Percentiles rank a stretch among this genome's conserved stretches.
phyloP scores from a whole-genome alignment of 23 tunicate species.

The Diplosoma virens region DNA sequence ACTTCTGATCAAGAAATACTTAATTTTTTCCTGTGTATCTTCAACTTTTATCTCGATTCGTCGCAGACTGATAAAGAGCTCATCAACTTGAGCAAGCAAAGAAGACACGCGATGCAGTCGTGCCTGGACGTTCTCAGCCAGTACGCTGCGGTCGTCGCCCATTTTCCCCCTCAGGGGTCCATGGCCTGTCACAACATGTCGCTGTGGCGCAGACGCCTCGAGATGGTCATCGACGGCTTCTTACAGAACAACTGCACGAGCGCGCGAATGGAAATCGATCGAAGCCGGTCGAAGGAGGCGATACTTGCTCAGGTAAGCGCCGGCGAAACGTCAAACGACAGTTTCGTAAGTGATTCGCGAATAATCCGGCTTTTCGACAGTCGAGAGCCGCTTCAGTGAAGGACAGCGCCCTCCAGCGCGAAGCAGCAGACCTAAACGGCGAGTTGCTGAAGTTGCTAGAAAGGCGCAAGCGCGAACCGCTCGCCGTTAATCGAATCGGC shows the following conservation, averaged over 20 bases:
- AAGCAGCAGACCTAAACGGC: conserved; percentile 54
- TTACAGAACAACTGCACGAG: conserved; percentile 25
- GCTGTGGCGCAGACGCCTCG: conserved; percentile 60
- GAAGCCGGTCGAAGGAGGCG: conserved; percentile 44
- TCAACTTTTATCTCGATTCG: neutral
- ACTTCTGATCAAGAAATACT: no score
- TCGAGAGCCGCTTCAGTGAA: conserved; percentile 52
- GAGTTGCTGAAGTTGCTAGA: conserved; percentile 66
- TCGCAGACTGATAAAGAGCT: conserved; percentile 94
- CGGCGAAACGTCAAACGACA: neutral
- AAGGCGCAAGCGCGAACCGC: conserved; percentile 62
- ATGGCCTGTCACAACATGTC: conserved; percentile 60
- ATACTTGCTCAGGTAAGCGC: conserved; percentile 40
- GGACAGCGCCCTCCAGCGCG: conserved; percentile 71
- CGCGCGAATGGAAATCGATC: conserved; percentile 41
- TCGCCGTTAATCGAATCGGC: conserved; percentile 22
- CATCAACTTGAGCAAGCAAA: conserved; percentile 39
- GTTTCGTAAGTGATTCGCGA: neutral
- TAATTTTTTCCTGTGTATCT: no score
- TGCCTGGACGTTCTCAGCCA: conserved; percentile 76
- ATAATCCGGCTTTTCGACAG: conserved; percentile 11
- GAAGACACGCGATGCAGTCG: conserved; percentile 58
- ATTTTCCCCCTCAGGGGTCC: conserved; percentile 79
- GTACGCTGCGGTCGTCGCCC: conserved; percentile 75
- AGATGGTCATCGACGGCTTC: conserved; percentile 43